Base-by-base conservation (phyloP, 2,113 vertebrate genomes). In the Pygoscelis adeliae region DNA sequence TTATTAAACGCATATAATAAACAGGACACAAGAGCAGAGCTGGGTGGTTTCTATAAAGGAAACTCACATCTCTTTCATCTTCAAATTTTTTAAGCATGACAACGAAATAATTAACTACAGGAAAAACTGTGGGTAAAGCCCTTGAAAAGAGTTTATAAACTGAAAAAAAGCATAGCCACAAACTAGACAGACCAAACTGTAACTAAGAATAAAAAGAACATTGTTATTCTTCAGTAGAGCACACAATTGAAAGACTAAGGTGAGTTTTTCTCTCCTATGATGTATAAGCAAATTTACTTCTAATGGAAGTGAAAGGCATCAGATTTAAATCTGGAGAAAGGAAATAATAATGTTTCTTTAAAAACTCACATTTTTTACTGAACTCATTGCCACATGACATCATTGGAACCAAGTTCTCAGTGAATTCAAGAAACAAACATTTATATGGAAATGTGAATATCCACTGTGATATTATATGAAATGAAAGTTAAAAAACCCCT, bases 21-120 rank as follows among this genome's bases (percentile, higher is more conserved):
- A 85, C 25, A 72, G 36, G 58, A 80, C 50, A 80, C 14, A 84
- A 82, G 17, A 95, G 52, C 52, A 96, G 56, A 89, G 63, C 23
- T 71, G 80, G 25, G 25, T 49, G 25, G 61, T 72, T 89, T 91
- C 81, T 77, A 26, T 70, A 91, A 76, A 70, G 40, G 56, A 93
- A 96, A 69, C 26, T 90, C 29, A 19, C 21, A 26, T 82, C 36
- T 78, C 55, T 94, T 89, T 84, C 62, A 91, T 79, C 72, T 89
- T 91, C 89, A 44, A 76, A 46, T 58, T 76, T 90, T 83, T 91
- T 58, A 83, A 90, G 58, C 34, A 86, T 46, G 56, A 83, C 81
- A 89, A 87, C 19, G 73, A 91, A 87, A 91, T 76, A 93, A 89
- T 87, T 82, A 83, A 90, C 42, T 83, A 65, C 34, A 84, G 40